Conservation (phyloP, 2,113 vertebrate species). For the Perca flavescens region DNA sequence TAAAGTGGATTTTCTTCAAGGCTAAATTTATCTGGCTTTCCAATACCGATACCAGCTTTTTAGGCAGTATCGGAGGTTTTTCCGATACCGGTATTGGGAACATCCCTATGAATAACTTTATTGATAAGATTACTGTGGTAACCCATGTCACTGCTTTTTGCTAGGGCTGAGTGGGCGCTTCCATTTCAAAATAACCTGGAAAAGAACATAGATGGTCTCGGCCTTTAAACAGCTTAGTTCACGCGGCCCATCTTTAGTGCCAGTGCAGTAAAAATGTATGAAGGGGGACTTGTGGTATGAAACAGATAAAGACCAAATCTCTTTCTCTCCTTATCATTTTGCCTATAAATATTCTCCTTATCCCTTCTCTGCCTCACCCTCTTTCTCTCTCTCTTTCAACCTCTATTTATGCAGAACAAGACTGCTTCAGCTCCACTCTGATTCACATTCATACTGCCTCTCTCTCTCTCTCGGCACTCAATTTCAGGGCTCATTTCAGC, state of each 20-base stretch:
- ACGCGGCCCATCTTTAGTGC: background rate
- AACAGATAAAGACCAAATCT: background rate
- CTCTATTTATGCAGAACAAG: slow-evolving; percentile 58
- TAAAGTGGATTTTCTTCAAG: too few relatives aligned
- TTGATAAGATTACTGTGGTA: too few relatives aligned
- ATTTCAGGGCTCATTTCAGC: slow-evolving; percentile 79
- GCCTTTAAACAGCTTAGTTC: too few relatives aligned
- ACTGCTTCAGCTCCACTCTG: slow-evolving; percentile 39
- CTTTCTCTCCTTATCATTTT: slow-evolving; percentile 10
- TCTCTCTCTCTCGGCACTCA: slow-evolving; percentile 53
- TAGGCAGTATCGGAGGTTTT: too few relatives aligned
- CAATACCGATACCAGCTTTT: too few relatives aligned
- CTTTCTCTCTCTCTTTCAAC: slow-evolving; percentile 41
- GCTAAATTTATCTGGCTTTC: too few relatives aligned
- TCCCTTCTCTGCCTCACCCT: background rate
- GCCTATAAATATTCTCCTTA: slow-evolving; percentile 11
- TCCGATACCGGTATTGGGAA: too few relatives aligned
- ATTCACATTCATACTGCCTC: slow-evolving; percentile 39
- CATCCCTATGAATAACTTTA: too few relatives aligned
- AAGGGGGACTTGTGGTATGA: background rate
- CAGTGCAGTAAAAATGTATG: background rate
- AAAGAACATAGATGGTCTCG: too few relatives aligned
- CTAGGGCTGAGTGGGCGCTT: too few relatives aligned
- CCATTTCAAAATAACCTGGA: too few relatives aligned
- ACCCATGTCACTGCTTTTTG: too few relatives aligned